Conservation (phyloP, 2,888 invertebrate species). For the Oscheius myriophilus region DNA sequence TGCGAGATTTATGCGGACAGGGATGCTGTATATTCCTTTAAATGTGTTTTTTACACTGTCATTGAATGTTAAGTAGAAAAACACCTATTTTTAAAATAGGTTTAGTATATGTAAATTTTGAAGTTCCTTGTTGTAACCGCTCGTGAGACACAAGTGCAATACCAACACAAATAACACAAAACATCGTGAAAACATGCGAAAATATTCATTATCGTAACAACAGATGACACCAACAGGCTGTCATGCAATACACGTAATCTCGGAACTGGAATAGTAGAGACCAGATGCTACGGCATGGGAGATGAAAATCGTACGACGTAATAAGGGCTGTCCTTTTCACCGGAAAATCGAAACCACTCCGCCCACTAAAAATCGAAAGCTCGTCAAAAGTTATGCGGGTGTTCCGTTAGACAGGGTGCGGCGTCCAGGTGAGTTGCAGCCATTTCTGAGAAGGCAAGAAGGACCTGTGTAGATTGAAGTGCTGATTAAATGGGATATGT, state of each 20-base stretch:
- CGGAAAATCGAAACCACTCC: slow-evolving; percentile 26
- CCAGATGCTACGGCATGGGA: slow-evolving; percentile 14
- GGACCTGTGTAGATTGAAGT: slow-evolving; percentile 21
- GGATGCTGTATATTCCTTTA: no score
- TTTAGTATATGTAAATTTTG: no score
- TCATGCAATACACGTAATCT: slow-evolving; percentile 20
- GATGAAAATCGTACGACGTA: slow-evolving; percentile 16
- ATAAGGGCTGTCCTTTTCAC: slow-evolving; percentile 23
- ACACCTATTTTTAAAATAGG: no score
- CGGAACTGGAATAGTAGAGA: slow-evolving; percentile 3
- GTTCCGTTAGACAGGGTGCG: no score
- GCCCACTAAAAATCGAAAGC: slow-evolving; percentile 22
- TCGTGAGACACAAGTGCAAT: slow-evolving; percentile 15
- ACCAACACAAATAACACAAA: slow-evolving; percentile 21
- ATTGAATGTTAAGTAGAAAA: no score
- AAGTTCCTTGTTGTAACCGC: neutral
- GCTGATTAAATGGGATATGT: slow-evolving; percentile 15
- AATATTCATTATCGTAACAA: slow-evolving; percentile 24
- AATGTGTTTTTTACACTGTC: no score
- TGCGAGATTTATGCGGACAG: no score
- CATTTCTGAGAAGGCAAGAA: neutral
- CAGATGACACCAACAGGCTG: slow-evolving; percentile 17
- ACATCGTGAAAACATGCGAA: slow-evolving; percentile 15
- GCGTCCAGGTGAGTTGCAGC: no score
- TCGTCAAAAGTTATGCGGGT: no score